phyloP scores from a whole-genome alignment of 1,140 invertebrate species.

The Lycorma delicatula region DNA sequence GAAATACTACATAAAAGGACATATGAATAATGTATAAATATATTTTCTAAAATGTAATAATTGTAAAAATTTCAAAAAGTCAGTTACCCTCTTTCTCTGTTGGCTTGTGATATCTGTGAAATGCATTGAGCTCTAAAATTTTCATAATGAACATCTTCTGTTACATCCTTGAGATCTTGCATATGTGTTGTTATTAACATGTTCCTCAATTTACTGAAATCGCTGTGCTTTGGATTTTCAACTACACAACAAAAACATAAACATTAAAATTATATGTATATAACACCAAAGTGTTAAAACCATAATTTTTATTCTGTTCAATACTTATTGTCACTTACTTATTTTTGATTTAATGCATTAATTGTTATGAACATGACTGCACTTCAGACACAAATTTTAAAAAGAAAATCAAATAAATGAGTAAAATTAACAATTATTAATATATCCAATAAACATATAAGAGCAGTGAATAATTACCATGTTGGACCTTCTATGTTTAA shows the following conservation, averaged over 20 bases:
- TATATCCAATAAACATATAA: no score
- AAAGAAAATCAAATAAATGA: no score
- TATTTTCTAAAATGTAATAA: neutral
- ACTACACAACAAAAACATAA: no score
- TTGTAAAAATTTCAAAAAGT: no score
- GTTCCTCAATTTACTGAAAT: constrained; percentile 92
- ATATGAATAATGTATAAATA: neutral
- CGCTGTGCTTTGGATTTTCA: constrained; percentile 94
- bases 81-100: constrained; percentile 54
- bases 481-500: no score
- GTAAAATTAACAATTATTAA: no score
- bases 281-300: no score
- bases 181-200: constrained; percentile 95
- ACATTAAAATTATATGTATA: no score
- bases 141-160: constrained; percentile 92
- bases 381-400: no score
- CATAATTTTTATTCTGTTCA: constrained; percentile 4
- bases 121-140: constrained; percentile 89
- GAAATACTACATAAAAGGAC: neutral
- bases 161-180: constrained; percentile 92
- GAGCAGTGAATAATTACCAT: no score
- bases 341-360: no score
- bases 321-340: neutral
- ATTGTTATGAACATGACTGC: no score
- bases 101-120: constrained; percentile 77